These are phyloP conservation scores for Connochaetes taurinus DNA, from an alignment of 2,113 vertebrate genomes.

Conservation along the genomic window DNA sequence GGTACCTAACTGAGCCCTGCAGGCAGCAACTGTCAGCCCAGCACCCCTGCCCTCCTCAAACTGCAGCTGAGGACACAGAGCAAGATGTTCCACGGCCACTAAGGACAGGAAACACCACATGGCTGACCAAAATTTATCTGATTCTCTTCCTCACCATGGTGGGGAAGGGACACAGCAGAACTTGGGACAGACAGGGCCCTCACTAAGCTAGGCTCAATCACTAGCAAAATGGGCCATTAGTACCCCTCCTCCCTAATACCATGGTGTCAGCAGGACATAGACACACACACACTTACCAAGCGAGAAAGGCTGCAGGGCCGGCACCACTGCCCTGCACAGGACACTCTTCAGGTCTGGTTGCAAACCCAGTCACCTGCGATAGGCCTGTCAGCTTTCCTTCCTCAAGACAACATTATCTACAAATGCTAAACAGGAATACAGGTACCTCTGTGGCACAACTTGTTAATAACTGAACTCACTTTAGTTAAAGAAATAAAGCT, in stretches of 20 bases:
- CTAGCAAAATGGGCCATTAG: background rate
- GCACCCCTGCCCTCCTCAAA: background rate
- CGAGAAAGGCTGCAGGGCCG: background rate
- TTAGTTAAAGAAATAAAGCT: background rate
- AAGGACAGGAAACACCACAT: background rate
- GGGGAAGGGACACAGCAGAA: background rate
- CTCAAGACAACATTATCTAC: background rate
- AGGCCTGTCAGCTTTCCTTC: background rate
- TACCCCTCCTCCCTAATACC: background rate
- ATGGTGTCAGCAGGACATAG: background rate
- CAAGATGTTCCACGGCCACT: background rate
- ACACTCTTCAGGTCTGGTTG: background rate
- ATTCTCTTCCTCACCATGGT: background rate
- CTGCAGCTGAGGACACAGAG: background rate
- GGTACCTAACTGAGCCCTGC: background rate
- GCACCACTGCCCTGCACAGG: background rate
- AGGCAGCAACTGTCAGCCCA: background rate
- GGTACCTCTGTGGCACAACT: background rate
- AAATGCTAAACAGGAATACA: background rate
- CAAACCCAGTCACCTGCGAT: background rate
- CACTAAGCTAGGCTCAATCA: background rate
- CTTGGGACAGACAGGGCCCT: background rate
- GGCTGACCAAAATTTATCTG: background rate
- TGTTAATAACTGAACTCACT: background rate
- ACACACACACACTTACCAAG: background rate